phyloP scores from a whole-genome alignment of 2,797 vertebrate genomes.

The Enteromius paludinosus region DNA sequence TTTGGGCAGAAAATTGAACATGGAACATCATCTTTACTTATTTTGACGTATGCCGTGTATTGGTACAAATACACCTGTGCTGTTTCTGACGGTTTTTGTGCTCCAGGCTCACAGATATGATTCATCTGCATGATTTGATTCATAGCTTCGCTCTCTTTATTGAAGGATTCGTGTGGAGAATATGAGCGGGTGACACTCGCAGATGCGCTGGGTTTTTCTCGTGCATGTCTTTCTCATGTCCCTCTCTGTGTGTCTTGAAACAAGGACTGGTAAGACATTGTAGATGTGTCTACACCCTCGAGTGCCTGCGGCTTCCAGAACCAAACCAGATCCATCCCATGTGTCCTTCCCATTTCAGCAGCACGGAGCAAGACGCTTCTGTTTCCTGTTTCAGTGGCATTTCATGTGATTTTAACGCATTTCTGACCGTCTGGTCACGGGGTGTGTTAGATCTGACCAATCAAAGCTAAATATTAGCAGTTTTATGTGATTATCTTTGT shows the following conservation, averaged over 20 bases:
- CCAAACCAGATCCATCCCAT: slow-evolving; percentile 25
- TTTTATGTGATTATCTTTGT: neutral
- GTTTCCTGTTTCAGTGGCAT: neutral
- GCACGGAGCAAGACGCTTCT: neutral
- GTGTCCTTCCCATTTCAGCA: slow-evolving; percentile 42
- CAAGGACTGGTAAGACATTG: slow-evolving; percentile 77
- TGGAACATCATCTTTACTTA: too few species aligned
- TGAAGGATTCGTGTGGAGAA: neutral
- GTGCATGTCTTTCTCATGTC: slow-evolving; percentile 67
- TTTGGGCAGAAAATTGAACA: too few species aligned
- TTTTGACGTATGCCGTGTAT: neutral
- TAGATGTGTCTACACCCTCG: slow-evolving; percentile 66
- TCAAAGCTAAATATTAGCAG: neutral
- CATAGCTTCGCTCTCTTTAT: neutral
- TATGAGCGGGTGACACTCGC: neutral
- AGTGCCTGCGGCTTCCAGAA: slow-evolving; percentile 66
- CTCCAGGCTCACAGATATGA: too few species aligned
- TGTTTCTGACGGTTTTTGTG: too few species aligned
- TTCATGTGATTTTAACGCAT: neutral
- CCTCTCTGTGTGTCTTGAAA: slow-evolving; percentile 77
- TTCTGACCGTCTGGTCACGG: slow-evolving; percentile 12
- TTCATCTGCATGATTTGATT: neutral
- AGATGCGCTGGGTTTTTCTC: neutral
- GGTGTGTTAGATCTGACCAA: neutral
- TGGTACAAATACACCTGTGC: too few species aligned